These are phyloP conservation scores for Halyomorpha halys DNA, from an alignment of 1,140 invertebrate species.

Conservation along the genomic window DNA sequence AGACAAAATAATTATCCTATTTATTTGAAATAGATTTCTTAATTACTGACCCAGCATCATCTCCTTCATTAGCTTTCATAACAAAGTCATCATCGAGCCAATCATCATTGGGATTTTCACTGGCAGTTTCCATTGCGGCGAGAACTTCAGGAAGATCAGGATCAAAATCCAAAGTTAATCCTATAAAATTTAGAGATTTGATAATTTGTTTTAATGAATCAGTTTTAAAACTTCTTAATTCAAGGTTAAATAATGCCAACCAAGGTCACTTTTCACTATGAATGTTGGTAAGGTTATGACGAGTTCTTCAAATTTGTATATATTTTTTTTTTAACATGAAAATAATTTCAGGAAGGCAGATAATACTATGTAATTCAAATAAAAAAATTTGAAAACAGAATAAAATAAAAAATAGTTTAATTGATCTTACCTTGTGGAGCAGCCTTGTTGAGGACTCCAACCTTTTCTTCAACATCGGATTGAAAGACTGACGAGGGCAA, in stretches of 20 bases:
- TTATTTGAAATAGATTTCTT: no score
- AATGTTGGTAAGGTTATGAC: no score
- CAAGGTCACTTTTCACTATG: no score
- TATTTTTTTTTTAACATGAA: no score
- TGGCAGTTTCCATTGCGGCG: constrained; percentile 87
- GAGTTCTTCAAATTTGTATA: no score
- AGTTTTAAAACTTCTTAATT: no score
- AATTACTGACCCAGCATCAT: constrained; percentile 32
- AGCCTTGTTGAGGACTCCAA: constrained; percentile 81
- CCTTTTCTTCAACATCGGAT: constrained; percentile 74
- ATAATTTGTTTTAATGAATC: no score
- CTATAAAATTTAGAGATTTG: constrained; percentile 39
- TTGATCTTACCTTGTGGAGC: constrained; percentile 62
- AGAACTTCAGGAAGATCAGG: constrained; percentile 84
- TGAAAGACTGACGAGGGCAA: constrained; percentile 87
- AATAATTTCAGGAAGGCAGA: no score
- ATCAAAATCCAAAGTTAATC: constrained; percentile 72
- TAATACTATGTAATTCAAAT: no score
- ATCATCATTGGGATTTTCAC: constrained; percentile 73
- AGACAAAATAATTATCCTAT: no score
- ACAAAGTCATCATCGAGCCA: constrained; percentile 87
- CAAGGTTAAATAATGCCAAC: no score
- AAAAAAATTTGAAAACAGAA: not conserved
- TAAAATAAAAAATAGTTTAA: not conserved
- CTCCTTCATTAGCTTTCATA: constrained; percentile 58